phyloP scores from a whole-genome alignment of 2,888 invertebrate genomes.

The Lithophane socia region DNA sequence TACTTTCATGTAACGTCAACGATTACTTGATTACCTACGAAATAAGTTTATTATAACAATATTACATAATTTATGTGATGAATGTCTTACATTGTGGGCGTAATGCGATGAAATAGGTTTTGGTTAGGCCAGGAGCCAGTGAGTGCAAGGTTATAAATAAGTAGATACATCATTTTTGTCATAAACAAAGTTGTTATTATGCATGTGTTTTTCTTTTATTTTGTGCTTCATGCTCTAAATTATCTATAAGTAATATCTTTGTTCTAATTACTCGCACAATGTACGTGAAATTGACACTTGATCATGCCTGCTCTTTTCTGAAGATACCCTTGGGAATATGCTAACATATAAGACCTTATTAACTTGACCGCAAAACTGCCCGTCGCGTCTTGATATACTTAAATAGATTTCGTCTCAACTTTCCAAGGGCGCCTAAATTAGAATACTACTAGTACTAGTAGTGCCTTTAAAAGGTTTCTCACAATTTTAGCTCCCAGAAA shows the following conservation, averaged over 20 bases:
- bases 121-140: slow-evolving; percentile 29
- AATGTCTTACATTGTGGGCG: slow-evolving; percentile 21
- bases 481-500: slow-evolving; percentile 16
- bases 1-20: background rate
- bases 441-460: slow-evolving; percentile 17
- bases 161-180: background rate
- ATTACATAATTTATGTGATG: slow-evolving; percentile 19
- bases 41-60: slow-evolving; percentile 24
- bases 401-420: slow-evolving; percentile 23
- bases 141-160: background rate
- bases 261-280: background rate
- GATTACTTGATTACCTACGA: background rate
- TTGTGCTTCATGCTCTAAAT: background rate
- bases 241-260: no score
- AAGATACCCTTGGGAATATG: background rate
- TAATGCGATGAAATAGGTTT: slow-evolving; percentile 6
- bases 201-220: background rate
- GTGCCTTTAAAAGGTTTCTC: background rate
- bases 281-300: no score
- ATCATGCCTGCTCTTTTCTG: background rate
- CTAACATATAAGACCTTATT: background rate
- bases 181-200: background rate
- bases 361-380: background rate
- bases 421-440: slow-evolving; percentile 24
- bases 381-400: background rate